A percentile compares a stretch with the other conserved stretches of the same genome.
phyloP scores from a whole-genome alignment of 2,888 invertebrate genomes.

The Macropis europaea region DNA sequence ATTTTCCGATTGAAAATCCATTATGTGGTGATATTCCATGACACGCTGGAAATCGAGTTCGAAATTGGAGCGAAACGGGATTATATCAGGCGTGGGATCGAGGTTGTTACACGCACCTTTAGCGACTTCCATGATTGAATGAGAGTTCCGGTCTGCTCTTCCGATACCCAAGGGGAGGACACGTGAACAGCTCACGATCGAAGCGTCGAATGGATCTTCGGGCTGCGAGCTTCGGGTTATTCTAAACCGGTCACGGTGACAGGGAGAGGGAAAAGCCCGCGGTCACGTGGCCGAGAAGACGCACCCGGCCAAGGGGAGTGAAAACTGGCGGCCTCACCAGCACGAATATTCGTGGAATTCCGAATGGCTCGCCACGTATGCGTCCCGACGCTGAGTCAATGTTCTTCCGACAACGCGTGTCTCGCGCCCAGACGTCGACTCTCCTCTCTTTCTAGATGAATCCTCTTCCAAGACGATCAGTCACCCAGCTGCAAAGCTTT shows the following conservation, averaged over 20 bases:
- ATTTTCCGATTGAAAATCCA: too few relatives aligned
- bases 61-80: background rate
- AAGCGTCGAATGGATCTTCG: constrained; percentile 69
- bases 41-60: background rate
- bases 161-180: background rate
- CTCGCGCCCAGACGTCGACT: background rate
- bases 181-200: constrained; percentile 57
- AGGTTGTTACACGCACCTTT: constrained; percentile 64
- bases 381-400: constrained; percentile 60
- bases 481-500: too few relatives aligned
- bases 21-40: background rate
- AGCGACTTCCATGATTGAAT: constrained; percentile 68
- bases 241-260: constrained; percentile 66
- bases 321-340: constrained; percentile 47
- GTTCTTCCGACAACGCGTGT: constrained; percentile 36
- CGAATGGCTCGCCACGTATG: constrained; percentile 49
- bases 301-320: constrained; percentile 4
- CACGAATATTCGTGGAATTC: constrained; percentile 70
- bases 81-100: background rate
- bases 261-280: constrained; percentile 51
- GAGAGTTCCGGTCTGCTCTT: constrained; percentile 6
- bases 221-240: constrained; percentile 70
- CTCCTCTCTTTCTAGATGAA: too few relatives aligned
- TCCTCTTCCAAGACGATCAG: too few relatives aligned
- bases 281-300: constrained; percentile 58